These are phyloP conservation scores for Acheta domesticus DNA, from an alignment of 2,888 invertebrate genomes.

Conservation along the genomic window DNA sequence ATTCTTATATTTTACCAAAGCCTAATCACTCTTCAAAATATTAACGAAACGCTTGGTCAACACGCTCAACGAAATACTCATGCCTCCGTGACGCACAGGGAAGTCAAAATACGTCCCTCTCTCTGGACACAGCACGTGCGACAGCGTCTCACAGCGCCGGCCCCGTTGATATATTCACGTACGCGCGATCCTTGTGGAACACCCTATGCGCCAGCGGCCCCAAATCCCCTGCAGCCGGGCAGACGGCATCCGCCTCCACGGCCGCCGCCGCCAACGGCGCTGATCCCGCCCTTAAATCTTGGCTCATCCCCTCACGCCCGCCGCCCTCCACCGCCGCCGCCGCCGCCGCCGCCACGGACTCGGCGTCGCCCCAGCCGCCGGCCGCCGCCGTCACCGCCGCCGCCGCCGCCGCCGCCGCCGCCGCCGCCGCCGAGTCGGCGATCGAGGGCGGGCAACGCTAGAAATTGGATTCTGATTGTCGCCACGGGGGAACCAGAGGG, in stretches of 20 bases:
- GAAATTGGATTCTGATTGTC: slow-evolving; percentile 38
- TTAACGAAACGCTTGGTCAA: too few relatives aligned
- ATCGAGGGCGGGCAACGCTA: slow-evolving; percentile 22
- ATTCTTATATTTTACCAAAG: too few relatives aligned
- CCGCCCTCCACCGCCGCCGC: slow-evolving; percentile 33
- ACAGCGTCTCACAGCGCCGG: too few relatives aligned
- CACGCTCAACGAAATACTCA: too few relatives aligned
- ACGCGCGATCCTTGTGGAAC: too few relatives aligned
- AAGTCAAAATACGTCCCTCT: too few relatives aligned
- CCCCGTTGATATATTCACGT: too few relatives aligned
- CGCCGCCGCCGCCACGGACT: background rate
- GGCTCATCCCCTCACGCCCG: slow-evolving; percentile 23
- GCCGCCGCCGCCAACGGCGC: background rate
- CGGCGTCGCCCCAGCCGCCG: slow-evolving; percentile 23
- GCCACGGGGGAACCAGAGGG: slow-evolving; percentile 20
- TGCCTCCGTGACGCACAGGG: too few relatives aligned
- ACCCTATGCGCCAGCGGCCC: background rate
- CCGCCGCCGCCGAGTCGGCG: background rate
- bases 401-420: slow-evolving; percentile 26
- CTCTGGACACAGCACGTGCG: too few relatives aligned
- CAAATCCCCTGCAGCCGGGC: background rate
- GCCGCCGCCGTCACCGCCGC: slow-evolving; percentile 29
- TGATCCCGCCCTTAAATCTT: slow-evolving; percentile 34
- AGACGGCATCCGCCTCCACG: background rate
- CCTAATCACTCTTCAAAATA: too few relatives aligned